Evolutionary conservation across 2,888 invertebrate genomes (phyloP), one percentile per base, ranked within the genome.

Genomic region (Harpalus rubripes): DNA sequence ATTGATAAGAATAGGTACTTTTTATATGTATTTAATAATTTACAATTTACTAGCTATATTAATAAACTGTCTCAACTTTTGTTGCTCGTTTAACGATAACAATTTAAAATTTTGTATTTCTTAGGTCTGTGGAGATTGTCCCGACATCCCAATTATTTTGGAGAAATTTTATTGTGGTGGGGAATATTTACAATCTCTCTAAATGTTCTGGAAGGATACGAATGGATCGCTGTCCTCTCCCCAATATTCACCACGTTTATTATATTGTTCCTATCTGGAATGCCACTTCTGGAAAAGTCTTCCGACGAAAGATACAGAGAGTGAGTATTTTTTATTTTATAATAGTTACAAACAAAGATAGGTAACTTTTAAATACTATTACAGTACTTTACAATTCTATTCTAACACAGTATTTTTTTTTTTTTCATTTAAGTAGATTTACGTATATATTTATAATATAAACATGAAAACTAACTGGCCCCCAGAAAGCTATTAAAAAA

Each of bases 161-260:
- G 98, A 0, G 98, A 98, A 92, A 96, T 98, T 10, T 94, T 97
- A 0, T 93, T 98, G 15, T 98, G 98, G 98, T 96, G 98, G 96
- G 98, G 98, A 3, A 95, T 98, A 88, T 98, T 98, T 90, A 94
- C 96, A 80, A 96, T 98, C 90, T 96, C 97, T 0, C 91, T 97
- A 52, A 97, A 97, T 90, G 96, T 98, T 16, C 94, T 98, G 88
- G 94, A 95, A 88, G 96, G 97, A 16, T 92, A 94, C 44, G 97
- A 98, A 92, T 98, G 97, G 96, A 93, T 97, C 32, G 97, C 96
- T 8, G 95, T 97, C 87, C 93, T 97, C 88, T 97, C 97, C 15
- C 98, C 98, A 6, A 92, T 98, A 85, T 98, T 98, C 91, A 97
- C 96, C 22, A 96, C 96, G 15, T 92, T 96, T 87, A 97, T 98